Base-by-base conservation (phyloP, 2,797 vertebrate genomes). In the Cryptoblepharus egeriae region DNA sequence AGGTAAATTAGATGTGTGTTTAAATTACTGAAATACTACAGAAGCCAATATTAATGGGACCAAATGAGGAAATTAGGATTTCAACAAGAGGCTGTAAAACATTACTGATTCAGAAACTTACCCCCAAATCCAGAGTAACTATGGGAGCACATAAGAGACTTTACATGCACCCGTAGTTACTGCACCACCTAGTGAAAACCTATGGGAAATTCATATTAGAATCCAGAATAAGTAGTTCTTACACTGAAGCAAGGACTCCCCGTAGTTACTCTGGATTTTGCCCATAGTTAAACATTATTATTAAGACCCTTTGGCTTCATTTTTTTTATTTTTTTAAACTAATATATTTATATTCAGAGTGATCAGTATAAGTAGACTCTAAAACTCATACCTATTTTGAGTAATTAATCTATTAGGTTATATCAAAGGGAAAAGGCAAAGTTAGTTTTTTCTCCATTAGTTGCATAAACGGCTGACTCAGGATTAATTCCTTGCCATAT, bases 331-430 rank as follows among this genome's bases (percentile, higher is more conserved):
- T 9, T 83, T 86, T 72, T 79, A 20, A 90, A 42, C 81, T 88
- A 90, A 91, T 90, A 90, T 90, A 89, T 28, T 92, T 92, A 88
- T 90, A 91, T 89, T 92, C 91, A 93, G 85, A 76, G 76, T 89
- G 85, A 87, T 89, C 55, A 67, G 75, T 52, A 68, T 81, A 92
- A 89, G 87, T 91, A 85, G 83, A 71, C 72, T 75, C 79, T 64
- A 88, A 91, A 91, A 74, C 90, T 85, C 26, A 30, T 92, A 91
- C 93, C 86, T 85, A 81, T 12, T 73, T 55, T 78, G 79, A 77
- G 89, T 90, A 91, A 90, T 90, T 90, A 86, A 80, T 80, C 88
- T 87, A 91, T 92, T 91, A 91, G 92, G 88, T 87, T 89, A 90
- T 80, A 75, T 90, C 84, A 87, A 93, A 82, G 79, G 78, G 82